A percentile compares a stretch with the other conserved stretches of the same genome.
These are phyloP conservation scores for Zoanthus sociatus DNA, from an alignment of 92 coral and sea anemone species.

Conservation along the genomic window DNA sequence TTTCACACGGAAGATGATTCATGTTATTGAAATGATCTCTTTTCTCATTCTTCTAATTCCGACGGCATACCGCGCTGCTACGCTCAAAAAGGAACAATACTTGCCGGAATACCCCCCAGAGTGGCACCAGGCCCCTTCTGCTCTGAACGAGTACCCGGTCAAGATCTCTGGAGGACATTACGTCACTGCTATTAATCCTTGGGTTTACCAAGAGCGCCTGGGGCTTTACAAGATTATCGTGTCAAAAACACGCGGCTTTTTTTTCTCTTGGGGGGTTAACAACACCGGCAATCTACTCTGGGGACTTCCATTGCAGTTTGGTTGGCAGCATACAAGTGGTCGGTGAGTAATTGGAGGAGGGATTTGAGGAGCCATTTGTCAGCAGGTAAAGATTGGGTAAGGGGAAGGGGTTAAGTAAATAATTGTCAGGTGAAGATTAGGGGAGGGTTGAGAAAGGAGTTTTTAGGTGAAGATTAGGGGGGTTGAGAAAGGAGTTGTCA, in stretches of 20 bases:
- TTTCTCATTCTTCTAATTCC: too few relatives aligned
- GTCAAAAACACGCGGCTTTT: slow-evolving; percentile 61
- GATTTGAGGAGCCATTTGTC: background rate
- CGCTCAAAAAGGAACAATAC: too few relatives aligned
- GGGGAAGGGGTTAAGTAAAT: background rate
- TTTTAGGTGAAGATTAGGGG: too few relatives aligned
- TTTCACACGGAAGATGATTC: too few relatives aligned
- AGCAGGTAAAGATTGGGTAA: background rate
- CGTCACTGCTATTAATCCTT: slow-evolving; percentile 72
- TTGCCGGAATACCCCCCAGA: slow-evolving; percentile 73
- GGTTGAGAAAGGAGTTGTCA: too few relatives aligned
- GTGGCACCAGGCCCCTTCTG: slow-evolving; percentile 71
- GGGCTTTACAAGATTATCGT: slow-evolving; percentile 76
- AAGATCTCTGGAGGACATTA: slow-evolving; percentile 43
- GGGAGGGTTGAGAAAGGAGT: too few relatives aligned
- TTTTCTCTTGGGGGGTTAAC: slow-evolving; percentile 82
- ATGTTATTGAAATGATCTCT: too few relatives aligned
- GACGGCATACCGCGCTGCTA: too few relatives aligned
- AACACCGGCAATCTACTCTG: slow-evolving; percentile 87
- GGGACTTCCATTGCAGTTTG: slow-evolving; percentile 91
- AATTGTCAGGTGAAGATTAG: too few relatives aligned
- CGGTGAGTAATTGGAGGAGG: slow-evolving; percentile 19
- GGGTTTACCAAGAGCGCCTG: slow-evolving; percentile 77
- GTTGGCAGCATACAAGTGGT: slow-evolving; percentile 85
- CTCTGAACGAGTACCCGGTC: slow-evolving; percentile 72